These are phyloP conservation scores for Tragelaphus imberbis DNA, from an alignment of 2,113 vertebrate species.

Conservation along the genomic window DNA sequence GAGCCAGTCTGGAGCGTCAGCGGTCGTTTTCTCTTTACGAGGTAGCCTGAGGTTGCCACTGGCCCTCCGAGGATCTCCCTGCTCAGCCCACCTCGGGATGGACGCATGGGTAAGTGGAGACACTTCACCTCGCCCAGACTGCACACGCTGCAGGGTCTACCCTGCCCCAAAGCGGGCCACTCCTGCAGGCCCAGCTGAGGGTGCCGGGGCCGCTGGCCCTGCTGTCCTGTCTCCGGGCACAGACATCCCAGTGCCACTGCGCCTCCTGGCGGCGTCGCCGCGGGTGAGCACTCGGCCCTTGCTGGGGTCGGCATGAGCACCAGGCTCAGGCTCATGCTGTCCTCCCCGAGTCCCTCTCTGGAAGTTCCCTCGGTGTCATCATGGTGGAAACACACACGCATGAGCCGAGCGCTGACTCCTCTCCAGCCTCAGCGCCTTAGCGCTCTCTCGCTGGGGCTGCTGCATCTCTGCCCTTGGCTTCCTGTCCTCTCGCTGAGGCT, in stretches of 20 bases:
- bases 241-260: accelerated
- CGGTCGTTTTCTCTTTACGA: not conserved
- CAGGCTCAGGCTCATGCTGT: not conserved
- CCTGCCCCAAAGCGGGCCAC: not conserved
- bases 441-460: accelerated
- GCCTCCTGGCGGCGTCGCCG: not conserved
- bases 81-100: slow-evolving; percentile 84
- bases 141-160: accelerated
- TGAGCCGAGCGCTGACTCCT: not conserved
- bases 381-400: accelerated
- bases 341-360: not conserved
- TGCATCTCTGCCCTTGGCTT: not conserved
- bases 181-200: not conserved
- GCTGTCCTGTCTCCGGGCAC: not conserved
- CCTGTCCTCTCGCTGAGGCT: no score
- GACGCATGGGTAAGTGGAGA: slow-evolving; percentile 84
- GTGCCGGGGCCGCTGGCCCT: not conserved
- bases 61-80: slow-evolving; percentile 82
- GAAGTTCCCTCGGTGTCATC: accelerated
- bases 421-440: no score
- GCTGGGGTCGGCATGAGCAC: not conserved
- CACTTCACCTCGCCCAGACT: accelerated
- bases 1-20: not conserved
- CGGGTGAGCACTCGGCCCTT: accelerated
- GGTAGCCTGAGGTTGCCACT: slow-evolving; percentile 75